Base-by-base conservation (phyloP, 2,888 invertebrate species). In the Cynaeus angustus region DNA sequence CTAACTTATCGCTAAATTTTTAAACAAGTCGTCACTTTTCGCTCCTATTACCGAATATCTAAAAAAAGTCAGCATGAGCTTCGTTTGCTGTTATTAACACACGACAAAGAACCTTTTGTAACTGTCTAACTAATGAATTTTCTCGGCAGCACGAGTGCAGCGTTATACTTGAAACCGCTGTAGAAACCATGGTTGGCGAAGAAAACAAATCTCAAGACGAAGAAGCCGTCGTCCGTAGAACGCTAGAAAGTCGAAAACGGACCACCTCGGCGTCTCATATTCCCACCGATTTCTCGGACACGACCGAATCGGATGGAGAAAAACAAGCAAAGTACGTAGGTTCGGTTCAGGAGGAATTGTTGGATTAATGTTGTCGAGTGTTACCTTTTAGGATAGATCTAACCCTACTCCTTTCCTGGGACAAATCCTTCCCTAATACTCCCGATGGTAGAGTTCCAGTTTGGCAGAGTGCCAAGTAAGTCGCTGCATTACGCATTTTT, bases 201-300 rank as follows among this genome's bases (percentile, higher is more conserved):
- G 76, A 72, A 28, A 52, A 72, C 30, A 52, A 28, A 38, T 9
- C 16, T n/a, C 28, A 43, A 55, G 52, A 30, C 72, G 65, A 68
- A 9, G 68, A 28, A 10, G 37, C 9, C 26, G 12, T 8, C 13
- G 12, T 38, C n/a, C 9, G 7, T 13, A 48, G 37, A 53, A 61
- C 12, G 52, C 45, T 13, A 58, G 67, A 26, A 66, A 67, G 14
- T 58, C 66, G 41, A 30, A 46, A 46, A 12, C 52, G 48, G 3
- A 56, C 66, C 9, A 28, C 41, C 10, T 50, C 66, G 26, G 45
- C 48, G 10, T 45, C 65, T 4, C 76, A 81, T 21, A 84, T 89
- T 75, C 92, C 92, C 55, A 93, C 94, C 0, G 94, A 95, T 86
- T 88, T 92, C 84, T 94, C 94, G 5, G 93, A 94, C 85, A 90